Conservation (phyloP, 2,113 vertebrate species). For the Lanius ludovicianus region DNA sequence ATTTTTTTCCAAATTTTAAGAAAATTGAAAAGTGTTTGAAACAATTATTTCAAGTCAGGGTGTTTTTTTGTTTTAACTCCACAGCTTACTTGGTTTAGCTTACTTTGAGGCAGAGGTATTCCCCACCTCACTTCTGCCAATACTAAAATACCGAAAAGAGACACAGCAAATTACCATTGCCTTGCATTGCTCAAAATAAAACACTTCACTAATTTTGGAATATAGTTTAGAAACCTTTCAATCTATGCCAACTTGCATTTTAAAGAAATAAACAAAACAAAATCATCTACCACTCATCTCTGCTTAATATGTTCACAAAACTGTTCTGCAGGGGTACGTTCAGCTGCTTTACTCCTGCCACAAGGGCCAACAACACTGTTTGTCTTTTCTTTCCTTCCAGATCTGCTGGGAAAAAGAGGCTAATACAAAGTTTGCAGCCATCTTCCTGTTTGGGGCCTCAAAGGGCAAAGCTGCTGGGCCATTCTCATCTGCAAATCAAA, state of each 20-base stretch:
- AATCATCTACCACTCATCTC: neutral
- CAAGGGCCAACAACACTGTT: neutral
- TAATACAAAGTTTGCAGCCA: neutral
- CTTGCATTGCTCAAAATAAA: neutral
- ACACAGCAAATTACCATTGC: neutral
- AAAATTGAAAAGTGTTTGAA: neutral
- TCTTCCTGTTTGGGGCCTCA: neutral
- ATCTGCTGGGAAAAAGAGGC: neutral
- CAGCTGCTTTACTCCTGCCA: neutral
- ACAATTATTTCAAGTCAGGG: neutral
- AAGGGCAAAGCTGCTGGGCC: neutral
- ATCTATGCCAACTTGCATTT: neutral
- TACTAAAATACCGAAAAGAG: neutral
- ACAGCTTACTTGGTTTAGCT: neutral
- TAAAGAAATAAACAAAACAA: neutral
- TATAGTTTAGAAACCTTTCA: neutral
- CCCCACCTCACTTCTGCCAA: neutral
- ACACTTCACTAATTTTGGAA: neutral
- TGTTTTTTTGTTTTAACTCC: neutral
- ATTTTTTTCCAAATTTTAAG: neutral
- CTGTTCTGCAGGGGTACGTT: neutral
- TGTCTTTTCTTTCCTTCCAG: neutral
- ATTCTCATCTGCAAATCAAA: neutral
- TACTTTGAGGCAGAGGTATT: neutral
- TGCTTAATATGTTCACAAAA: neutral